Conservation (phyloP, 2,888 invertebrate genomes). For the Mesorhabditis spiculigera region DNA sequence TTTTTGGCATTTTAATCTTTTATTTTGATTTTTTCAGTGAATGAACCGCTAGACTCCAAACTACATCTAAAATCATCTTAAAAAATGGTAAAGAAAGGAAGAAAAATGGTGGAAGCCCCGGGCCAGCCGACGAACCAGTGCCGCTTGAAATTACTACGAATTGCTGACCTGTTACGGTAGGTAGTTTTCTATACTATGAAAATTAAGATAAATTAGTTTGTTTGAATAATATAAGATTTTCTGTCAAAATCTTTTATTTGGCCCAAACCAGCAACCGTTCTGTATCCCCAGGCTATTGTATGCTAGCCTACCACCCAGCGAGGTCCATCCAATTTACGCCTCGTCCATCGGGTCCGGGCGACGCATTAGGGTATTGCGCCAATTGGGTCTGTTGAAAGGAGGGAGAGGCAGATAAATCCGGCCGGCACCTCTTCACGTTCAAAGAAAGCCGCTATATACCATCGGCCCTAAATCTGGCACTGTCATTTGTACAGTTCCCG, state of each 20-base stretch:
- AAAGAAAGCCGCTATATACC: no score
- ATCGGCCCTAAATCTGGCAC: no score
- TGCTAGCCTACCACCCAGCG: no score
- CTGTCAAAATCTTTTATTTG: background rate
- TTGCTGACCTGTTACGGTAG: background rate
- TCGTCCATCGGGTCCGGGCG: no score
- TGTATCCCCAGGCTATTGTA: no score
- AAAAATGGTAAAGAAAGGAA: background rate
- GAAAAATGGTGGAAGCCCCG: background rate
- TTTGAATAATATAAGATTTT: background rate
- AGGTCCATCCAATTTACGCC: no score
- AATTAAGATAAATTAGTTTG: background rate
- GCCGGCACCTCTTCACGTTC: no score
- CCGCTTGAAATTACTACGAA: background rate
- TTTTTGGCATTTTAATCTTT: background rate
- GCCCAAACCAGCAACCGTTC: background rate
- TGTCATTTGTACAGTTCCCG: no score
- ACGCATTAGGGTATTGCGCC: no score
- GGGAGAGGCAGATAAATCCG: no score
- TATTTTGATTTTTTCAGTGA: background rate
- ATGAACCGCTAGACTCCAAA: background rate
- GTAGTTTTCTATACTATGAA: background rate
- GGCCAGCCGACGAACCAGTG: background rate
- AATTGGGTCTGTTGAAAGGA: no score
- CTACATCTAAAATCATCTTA: background rate